These are phyloP conservation scores for Otocyon megalotis DNA, from an alignment of 2,113 vertebrate species.

Conservation along the genomic window DNA sequence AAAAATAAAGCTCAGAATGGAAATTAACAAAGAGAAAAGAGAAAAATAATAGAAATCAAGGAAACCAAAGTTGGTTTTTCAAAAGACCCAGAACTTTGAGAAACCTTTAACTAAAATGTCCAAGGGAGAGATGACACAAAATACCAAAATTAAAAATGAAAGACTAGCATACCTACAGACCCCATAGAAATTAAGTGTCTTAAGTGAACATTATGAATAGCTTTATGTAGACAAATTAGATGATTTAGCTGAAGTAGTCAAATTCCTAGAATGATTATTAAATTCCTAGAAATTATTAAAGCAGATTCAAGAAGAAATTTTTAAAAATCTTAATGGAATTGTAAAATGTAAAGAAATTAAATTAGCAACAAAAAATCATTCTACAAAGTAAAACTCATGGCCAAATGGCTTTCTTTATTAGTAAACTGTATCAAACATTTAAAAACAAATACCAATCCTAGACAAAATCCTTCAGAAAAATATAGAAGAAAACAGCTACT, in stretches of 20 bases:
- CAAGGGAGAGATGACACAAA: background rate
- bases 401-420: background rate
- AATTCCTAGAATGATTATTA: background rate
- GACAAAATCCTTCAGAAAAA: constrained; percentile 49
- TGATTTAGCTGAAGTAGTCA: background rate
- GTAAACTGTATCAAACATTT: background rate
- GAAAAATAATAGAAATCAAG: background rate
- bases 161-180: background rate
- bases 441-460: background rate
- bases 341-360: background rate
- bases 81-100: background rate
- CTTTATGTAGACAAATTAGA: background rate
- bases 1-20: background rate
- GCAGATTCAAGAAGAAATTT: background rate
- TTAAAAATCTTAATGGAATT: background rate
- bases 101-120: background rate
- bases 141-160: background rate
- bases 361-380: background rate
- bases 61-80: background rate
- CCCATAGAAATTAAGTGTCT: background rate
- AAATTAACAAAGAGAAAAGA: background rate
- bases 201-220: background rate
- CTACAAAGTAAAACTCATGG: background rate
- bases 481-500: background rate
- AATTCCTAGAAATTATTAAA: background rate